A percentile compares a stretch with the other conserved stretches of the same genome.
These are phyloP conservation scores for Philonicus albiceps DNA, from an alignment of 2,888 invertebrate genomes.

Conservation along the genomic window DNA sequence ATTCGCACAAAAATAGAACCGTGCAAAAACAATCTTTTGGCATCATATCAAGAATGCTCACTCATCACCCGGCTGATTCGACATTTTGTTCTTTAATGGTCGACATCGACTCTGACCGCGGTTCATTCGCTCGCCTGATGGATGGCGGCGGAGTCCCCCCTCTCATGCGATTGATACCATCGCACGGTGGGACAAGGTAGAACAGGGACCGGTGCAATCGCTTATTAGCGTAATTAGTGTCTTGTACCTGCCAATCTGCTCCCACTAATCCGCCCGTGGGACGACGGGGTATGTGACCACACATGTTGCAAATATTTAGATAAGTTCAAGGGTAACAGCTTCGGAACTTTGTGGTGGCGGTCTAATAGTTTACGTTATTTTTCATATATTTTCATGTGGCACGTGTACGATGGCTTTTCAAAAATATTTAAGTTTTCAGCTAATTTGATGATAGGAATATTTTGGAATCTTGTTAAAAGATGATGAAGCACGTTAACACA, in stretches of 20 bases:
- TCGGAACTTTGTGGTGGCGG: not conserved
- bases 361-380: not conserved
- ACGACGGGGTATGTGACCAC: not conserved
- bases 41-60: not conserved
- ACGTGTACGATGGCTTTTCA: not conserved
- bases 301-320: not conserved
- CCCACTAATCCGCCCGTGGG: not conserved
- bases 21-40: conserved; percentile 24
- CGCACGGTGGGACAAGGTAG: not conserved
- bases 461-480: not conserved
- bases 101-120: not conserved
- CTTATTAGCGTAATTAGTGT: not conserved
- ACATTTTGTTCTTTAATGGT: not conserved
- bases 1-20: conserved; percentile 3
- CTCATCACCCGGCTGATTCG: not conserved
- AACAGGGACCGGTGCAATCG: not conserved
- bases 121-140: not conserved
- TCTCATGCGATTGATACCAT: not conserved
- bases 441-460: not conserved
- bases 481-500: not conserved
- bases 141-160: no score
- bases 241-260: not conserved
- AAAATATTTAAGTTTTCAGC: not conserved
- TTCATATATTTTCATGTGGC: not conserved
- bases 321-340: conserved; percentile 6